A percentile compares a stretch with the other conserved stretches of the same genome.
Evolutionary conservation across 2,888 invertebrate species (phyloP).

Genomic region (Caenorhabditis auriculariae): DNA sequence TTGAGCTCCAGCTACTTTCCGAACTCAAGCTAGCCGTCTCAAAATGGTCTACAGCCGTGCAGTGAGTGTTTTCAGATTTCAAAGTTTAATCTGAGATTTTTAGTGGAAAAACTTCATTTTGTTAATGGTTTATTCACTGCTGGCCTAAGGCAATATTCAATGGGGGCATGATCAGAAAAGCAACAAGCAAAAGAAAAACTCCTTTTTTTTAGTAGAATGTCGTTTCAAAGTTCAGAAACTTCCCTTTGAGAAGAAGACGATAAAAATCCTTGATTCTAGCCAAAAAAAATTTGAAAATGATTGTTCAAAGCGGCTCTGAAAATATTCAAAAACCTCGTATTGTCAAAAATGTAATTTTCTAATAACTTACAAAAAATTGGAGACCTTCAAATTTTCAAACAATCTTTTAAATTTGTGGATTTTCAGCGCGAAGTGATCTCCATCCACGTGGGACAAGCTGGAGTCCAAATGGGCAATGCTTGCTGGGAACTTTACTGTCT

Average conservation of each 20-base stretch:
- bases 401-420: background rate
- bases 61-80: conserved; percentile 14
- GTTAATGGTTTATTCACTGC: background rate
- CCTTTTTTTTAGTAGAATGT: background rate
- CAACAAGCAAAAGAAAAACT: background rate
- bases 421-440: conserved; percentile 57
- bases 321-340: background rate
- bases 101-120: background rate
- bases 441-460: conserved; percentile 58
- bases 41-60: conserved; percentile 39
- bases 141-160: background rate
- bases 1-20: no score
- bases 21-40: background rate
- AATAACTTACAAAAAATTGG: background rate
- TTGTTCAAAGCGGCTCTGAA: background rate
- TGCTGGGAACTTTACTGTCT: conserved; percentile 71
- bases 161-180: background rate
- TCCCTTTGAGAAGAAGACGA: no score
- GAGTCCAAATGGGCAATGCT: conserved; percentile 66
- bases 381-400: background rate
- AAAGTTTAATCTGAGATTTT: background rate
- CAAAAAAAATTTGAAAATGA: background rate
- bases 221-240: background rate
- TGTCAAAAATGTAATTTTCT: background rate
- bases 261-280: no score